phyloP scores from a whole-genome alignment of 2,113 vertebrate genomes.

The Colaptes auratus region DNA sequence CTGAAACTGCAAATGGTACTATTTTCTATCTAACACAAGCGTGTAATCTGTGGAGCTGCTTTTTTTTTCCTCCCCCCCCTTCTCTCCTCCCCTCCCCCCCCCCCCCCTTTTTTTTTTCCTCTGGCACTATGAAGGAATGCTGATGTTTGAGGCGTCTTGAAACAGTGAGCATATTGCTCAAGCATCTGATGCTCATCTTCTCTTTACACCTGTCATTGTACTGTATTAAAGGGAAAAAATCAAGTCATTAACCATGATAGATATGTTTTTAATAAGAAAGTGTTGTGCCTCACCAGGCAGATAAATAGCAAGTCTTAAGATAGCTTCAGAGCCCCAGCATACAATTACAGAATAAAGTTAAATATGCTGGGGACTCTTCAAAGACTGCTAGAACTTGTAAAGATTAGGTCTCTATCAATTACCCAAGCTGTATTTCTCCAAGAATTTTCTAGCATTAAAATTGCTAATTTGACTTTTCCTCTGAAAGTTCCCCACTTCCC shows the following conservation, averaged over 20 bases:
- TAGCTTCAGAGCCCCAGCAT: conserved; percentile 70
- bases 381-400: conserved; percentile 65
- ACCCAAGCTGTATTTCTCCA: conserved; percentile 39
- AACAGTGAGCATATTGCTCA: conserved; percentile 79
- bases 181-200: conserved; percentile 79
- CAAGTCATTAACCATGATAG: conserved; percentile 89
- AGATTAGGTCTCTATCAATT: conserved; percentile 43
- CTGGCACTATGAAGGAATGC: conserved; percentile 72
- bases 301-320: conserved; percentile 82
- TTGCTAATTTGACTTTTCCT: conserved; percentile 59
- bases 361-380: conserved; percentile 68
- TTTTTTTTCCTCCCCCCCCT: background rate
- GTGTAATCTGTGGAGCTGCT: conserved; percentile 76
- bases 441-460: conserved; percentile 47
- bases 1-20: conserved; percentile 87
- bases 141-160: conserved; percentile 74
- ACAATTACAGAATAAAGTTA: conserved; percentile 73
- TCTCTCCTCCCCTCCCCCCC: background rate
- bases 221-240: conserved; percentile 80
- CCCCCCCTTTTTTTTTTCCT: conserved; percentile 40
- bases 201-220: conserved; percentile 83
- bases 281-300: conserved; percentile 83
- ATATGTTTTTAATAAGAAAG: conserved; percentile 88
- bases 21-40: conserved; percentile 83
- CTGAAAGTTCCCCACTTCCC: conserved; percentile 29